phyloP scores from a whole-genome alignment of 2,888 invertebrate species.

The Drosophila leonis region DNA sequence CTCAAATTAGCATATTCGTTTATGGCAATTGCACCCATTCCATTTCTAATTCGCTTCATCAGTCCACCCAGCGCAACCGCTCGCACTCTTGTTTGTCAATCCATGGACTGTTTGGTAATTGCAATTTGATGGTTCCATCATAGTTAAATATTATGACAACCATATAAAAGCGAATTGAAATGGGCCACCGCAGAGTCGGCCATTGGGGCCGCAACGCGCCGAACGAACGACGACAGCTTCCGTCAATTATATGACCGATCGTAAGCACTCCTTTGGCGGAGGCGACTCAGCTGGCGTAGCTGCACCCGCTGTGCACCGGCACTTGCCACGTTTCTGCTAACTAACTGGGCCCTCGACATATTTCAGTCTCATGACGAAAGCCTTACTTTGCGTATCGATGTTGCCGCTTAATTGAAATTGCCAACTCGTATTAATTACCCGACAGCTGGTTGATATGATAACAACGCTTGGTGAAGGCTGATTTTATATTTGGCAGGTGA shows the following conservation, averaged over 20 bases:
- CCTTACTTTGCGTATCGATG: slow-evolving; percentile 38
- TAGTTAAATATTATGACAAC: slow-evolving; percentile 64
- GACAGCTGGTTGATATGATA: background rate
- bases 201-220: slow-evolving; percentile 6
- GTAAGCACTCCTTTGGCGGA: slow-evolving; percentile 35
- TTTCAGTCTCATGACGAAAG: slow-evolving; percentile 16
- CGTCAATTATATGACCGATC: slow-evolving; percentile 65
- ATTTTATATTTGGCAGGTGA: background rate
- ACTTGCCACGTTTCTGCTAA: slow-evolving; percentile 6
- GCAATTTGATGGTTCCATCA: slow-evolving; percentile 62
- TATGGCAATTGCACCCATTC: slow-evolving; percentile 62
- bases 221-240: slow-evolving; percentile 60
- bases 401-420: slow-evolving; percentile 35
- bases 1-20: slow-evolving; percentile 76
- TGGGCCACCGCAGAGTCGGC: slow-evolving; percentile 52
- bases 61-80: background rate
- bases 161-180: slow-evolving; percentile 71
- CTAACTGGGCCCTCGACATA: slow-evolving; percentile 23
- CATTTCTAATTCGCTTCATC: slow-evolving; percentile 47
- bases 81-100: slow-evolving; percentile 14
- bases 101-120: slow-evolving; percentile 49
- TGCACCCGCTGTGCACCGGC: slow-evolving; percentile 37
- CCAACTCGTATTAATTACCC: slow-evolving; percentile 21
- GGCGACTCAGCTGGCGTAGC: slow-evolving; percentile 61
- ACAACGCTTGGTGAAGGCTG: background rate